Evolutionary conservation across 2,113 vertebrate genomes (phyloP).

Genomic region (Phylloscopus trochiloides): DNA sequence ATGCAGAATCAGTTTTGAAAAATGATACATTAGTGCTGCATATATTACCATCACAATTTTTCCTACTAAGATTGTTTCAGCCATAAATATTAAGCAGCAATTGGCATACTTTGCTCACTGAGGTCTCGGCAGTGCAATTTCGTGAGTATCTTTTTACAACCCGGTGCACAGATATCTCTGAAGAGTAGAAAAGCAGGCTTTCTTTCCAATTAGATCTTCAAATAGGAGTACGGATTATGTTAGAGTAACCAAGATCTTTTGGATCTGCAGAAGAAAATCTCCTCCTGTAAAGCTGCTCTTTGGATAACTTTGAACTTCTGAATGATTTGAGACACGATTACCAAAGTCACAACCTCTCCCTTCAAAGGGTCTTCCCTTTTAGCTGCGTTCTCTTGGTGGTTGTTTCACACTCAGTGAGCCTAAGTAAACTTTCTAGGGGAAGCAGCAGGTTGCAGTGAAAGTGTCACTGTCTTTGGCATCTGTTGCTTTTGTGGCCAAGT

Average conservation of each 20-base stretch:
- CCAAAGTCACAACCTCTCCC: neutral
- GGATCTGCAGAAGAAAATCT: neutral
- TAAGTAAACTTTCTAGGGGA: neutral
- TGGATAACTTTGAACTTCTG: neutral
- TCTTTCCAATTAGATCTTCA: neutral
- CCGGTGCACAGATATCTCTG: neutral
- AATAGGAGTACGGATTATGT: neutral
- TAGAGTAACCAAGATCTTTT: neutral
- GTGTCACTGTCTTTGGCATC: neutral
- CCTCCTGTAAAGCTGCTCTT: neutral
- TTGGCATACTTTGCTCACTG: neutral
- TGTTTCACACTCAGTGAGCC: rapidly evolving
- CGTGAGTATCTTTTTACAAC: neutral
- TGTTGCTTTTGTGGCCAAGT: neutral
- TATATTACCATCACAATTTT: slow-evolving; percentile 13
- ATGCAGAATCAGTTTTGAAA: slow-evolving; percentile 8
- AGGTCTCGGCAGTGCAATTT: neutral
- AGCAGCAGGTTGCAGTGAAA: neutral
- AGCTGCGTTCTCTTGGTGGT: neutral
- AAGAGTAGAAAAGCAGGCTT: neutral
- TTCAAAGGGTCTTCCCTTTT: neutral
- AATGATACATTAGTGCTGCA: neutral
- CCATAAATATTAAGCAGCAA: neutral
- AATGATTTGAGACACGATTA: neutral
- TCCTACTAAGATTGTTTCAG: neutral